phyloP scores from a whole-genome alignment of 2,797 vertebrate genomes.

The Silurus lanzhouensis region DNA sequence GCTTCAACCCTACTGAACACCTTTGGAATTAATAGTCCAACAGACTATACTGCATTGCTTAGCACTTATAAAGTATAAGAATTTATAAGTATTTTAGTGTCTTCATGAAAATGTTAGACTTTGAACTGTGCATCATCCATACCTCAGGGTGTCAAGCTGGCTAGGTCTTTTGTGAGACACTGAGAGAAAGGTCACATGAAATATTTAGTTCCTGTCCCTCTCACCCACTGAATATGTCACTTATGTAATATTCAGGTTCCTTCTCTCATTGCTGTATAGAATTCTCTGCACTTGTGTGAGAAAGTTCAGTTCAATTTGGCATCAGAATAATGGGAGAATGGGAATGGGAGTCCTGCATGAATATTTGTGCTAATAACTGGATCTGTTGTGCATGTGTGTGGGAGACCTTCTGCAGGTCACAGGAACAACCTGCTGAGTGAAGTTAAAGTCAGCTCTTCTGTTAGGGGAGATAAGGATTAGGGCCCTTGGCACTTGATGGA shows the following conservation, averaged over 20 bases:
- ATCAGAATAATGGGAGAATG: background rate
- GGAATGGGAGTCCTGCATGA: background rate
- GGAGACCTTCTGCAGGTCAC: conserved; percentile 14
- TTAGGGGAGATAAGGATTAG: conserved; percentile 53
- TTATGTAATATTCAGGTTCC: background rate
- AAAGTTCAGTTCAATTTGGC: background rate
- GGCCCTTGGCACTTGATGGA: conserved; percentile 46
- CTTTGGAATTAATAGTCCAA: too few relatives aligned
- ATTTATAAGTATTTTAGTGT: background rate
- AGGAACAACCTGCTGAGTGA: conserved; percentile 26
- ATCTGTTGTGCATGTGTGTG: background rate
- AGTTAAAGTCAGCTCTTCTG: conserved; percentile 47
- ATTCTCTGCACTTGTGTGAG: background rate
- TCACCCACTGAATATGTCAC: background rate
- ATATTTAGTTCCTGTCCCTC: background rate
- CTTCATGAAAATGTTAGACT: background rate
- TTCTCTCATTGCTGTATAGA: too few relatives aligned
- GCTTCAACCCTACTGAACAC: too few relatives aligned
- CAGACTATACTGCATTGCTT: background rate
- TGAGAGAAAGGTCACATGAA: background rate
- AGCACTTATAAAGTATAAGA: background rate
- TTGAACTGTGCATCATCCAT: background rate
- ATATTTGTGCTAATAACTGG: background rate
- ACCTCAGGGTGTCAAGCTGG: background rate
- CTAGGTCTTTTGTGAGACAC: background rate